Base-by-base conservation (phyloP, 2,888 invertebrate genomes). In the Sesamia inferens region DNA sequence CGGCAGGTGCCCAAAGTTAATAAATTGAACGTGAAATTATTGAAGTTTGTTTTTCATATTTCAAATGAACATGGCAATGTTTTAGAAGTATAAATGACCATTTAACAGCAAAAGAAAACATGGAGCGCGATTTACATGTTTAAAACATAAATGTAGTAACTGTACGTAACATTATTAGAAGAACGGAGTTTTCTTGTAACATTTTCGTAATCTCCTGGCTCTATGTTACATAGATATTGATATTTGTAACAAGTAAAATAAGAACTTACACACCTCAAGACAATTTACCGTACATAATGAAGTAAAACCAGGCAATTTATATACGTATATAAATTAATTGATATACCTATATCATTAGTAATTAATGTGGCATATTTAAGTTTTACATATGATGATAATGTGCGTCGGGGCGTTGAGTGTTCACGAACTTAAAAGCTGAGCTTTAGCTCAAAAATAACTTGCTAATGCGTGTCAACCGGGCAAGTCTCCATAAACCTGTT, bases 61-160 rank as follows among this genome's bases (percentile, higher is more conserved):
- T n/a, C 47, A 58, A 68, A 42, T 62, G 6, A 54, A 63, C 42
- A 76, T 59, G 42, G 31, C 55, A 55, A 64, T 55, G 48, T 39
- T 59, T 67, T 57, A 57, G 44, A 7, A 77, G 55, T 55, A 44
- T 76, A 64, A 54, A 76, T 81, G 59, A 64, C 47, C 67, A 67
- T 64, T 71, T 68, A 67, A 68, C 64, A 70, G 19, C 47, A 11
- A 63, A 58, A 31, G 67, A 63, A 47, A 78, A 58, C 47, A 51
- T 66, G 22, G 13, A 69, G 67, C 54, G 54, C 54, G 0, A 61
- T 55, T 59, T 44, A 63, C 11, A 42, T 65, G 44, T 68, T 65
- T 78, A 39, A 48, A 61, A 31, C 55, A 55, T 54, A 39, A 39
- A 39, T 44, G 3, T 16, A 70, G 5, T 39, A 39, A 22, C 6